Percentiles rank a stretch among this genome's conserved stretches.
These are phyloP conservation scores for Ceratotherium simum DNA, from an alignment of 2,113 vertebrate species.

Conservation along the genomic window DNA sequence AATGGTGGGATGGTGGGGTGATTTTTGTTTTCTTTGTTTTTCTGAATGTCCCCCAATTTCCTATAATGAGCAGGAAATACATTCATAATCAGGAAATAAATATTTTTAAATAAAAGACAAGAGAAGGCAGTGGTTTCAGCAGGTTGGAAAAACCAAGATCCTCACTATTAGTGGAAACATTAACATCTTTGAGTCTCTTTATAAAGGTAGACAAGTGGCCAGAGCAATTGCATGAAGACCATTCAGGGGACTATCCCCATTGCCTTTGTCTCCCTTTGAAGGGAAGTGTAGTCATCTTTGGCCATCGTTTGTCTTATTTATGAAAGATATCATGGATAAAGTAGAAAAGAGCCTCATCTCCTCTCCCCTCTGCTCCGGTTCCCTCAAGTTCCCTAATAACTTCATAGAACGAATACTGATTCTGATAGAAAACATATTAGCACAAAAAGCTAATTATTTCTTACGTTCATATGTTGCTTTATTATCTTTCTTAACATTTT, in stretches of 20 bases:
- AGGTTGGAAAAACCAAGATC: neutral
- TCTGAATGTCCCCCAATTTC: neutral
- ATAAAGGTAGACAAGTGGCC: neutral
- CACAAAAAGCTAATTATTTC: neutral
- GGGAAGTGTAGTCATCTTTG: neutral
- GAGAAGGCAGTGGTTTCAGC: neutral
- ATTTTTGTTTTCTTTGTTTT: slow-evolving; percentile 18
- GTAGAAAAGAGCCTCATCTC: neutral
- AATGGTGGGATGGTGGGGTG: neutral
- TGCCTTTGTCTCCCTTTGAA: neutral
- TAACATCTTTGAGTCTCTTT: neutral
- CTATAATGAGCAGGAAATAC: neutral
- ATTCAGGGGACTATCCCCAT: neutral
- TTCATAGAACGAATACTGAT: neutral
- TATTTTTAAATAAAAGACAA: neutral
- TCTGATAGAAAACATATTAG: neutral
- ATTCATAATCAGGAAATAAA: neutral
- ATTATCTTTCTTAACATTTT: neutral
- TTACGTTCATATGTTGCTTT: neutral
- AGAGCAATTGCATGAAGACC: neutral
- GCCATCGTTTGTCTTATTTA: neutral
- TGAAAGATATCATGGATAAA: neutral
- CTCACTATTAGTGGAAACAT: neutral
- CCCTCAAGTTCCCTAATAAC: neutral
- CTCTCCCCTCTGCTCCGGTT: neutral